Conservation (phyloP, 2,888 invertebrate genomes). For the Himalopsyche kuldschensis region DNA sequence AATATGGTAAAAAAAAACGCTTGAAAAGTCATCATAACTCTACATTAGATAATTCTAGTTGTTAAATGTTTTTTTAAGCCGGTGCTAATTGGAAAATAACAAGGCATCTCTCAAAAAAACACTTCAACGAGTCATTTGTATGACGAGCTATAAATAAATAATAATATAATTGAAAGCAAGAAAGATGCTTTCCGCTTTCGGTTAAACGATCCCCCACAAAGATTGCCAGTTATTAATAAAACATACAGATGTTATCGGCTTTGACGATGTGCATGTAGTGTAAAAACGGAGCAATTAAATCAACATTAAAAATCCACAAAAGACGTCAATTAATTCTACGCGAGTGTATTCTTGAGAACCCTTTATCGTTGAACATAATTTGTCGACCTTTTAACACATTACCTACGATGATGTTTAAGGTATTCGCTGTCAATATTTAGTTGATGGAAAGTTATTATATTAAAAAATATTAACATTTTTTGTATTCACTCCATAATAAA, state of each 20-base stretch:
- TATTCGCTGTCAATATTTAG: too few relatives aligned
- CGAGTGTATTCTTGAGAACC: not conserved
- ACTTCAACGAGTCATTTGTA: not conserved
- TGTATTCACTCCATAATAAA: too few relatives aligned
- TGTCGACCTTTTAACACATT: too few relatives aligned
- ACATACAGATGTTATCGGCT: conserved; percentile 5
- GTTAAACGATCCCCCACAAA: not conserved
- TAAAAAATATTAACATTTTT: too few relatives aligned
- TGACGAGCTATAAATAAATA: not conserved
- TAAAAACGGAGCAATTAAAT: conserved; percentile 36
- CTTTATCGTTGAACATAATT: not conserved
- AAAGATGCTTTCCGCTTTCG: not conserved
- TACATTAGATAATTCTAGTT: too few relatives aligned
- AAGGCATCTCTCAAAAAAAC: not conserved
- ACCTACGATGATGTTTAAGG: too few relatives aligned
- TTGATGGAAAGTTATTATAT: too few relatives aligned
- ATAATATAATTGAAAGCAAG: not conserved
- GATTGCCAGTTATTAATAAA: not conserved
- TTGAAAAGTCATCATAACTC: too few relatives aligned
- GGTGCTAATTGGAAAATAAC: not conserved
- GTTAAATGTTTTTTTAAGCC: too few relatives aligned
- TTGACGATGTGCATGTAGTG: conserved; percentile 18
- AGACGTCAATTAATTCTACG: conserved; percentile 23
- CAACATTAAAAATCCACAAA: conserved; percentile 22
- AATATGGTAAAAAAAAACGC: too few relatives aligned